A percentile compares a stretch with the other conserved stretches of the same genome.
Evolutionary conservation across 2,888 invertebrate species (phyloP).

Genomic region (Tigriopus californicus): DNA sequence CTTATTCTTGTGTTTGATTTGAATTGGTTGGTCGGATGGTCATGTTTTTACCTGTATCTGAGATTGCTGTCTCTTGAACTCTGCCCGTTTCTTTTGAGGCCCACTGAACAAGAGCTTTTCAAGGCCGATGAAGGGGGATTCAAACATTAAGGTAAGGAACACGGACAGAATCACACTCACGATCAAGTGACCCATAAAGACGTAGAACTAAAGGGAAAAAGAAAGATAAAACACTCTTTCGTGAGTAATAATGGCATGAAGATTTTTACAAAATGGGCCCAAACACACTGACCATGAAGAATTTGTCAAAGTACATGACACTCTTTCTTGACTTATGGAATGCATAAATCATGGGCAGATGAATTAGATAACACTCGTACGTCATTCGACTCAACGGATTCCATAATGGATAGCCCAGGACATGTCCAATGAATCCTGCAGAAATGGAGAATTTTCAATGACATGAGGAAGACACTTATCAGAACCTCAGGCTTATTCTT

Average conservation of each 20-base stretch:
- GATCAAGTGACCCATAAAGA: background rate
- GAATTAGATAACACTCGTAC: background rate
- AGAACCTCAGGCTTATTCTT: no score
- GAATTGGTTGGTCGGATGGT: no score
- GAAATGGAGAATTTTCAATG: background rate
- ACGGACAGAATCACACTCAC: background rate
- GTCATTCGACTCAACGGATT: background rate
- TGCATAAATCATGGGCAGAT: background rate
- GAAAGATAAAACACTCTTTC: no score
- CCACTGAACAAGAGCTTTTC: slow-evolving; percentile 15
- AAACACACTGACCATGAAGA: slow-evolving; percentile 6
- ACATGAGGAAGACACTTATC: no score
- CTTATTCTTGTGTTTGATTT: no score
- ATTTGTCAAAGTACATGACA: background rate
- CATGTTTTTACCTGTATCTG: no score
- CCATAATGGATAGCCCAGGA: background rate
- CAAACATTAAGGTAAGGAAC: background rate
- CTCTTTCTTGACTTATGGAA: background rate
- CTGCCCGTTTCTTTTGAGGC: background rate
- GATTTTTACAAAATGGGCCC: no score
- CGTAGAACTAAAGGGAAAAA: background rate
- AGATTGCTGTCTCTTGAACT: no score
- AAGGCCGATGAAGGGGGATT: slow-evolving; percentile 6
- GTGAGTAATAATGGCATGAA: background rate
- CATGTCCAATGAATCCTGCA: background rate